These are phyloP conservation scores for Gracilinanus agilis DNA, from an alignment of 2,113 vertebrate genomes.

Conservation along the genomic window DNA sequence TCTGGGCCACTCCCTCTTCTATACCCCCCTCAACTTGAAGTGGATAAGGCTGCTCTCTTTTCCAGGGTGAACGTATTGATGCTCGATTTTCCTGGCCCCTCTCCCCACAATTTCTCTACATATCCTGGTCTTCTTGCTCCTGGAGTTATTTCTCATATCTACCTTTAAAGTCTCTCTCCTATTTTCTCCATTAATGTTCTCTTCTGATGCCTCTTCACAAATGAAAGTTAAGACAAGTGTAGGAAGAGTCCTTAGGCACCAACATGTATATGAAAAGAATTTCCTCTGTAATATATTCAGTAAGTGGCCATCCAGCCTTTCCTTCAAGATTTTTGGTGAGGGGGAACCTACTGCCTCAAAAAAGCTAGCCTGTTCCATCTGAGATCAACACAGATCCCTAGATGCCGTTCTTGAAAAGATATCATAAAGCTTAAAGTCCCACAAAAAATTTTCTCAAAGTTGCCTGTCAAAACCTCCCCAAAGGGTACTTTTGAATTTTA, in stretches of 20 bases:
- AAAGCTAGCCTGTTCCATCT: not conserved
- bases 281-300: not conserved
- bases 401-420: not conserved
- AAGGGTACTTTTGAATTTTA: too few relatives aligned
- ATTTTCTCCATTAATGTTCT: not conserved
- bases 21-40: not conserved
- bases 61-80: not conserved
- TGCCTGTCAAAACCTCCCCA: not conserved
- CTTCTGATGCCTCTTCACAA: not conserved
- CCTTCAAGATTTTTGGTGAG: not conserved
- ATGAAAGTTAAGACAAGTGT: not conserved
- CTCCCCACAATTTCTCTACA: not conserved
- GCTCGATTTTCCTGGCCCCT: not conserved
- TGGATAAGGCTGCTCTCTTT: not conserved
- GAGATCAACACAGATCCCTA: not conserved
- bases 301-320: not conserved
- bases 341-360: not conserved
- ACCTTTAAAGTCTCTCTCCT: not conserved
- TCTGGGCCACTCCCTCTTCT: not conserved
- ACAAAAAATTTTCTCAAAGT: not conserved
- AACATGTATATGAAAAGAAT: not conserved
- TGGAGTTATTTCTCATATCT: not conserved
- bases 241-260: not conserved
- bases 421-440: not conserved
- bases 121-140: not conserved